These are phyloP conservation scores for Odontesthes bonariensis DNA, from an alignment of 2,113 vertebrate species.

Conservation along the genomic window DNA sequence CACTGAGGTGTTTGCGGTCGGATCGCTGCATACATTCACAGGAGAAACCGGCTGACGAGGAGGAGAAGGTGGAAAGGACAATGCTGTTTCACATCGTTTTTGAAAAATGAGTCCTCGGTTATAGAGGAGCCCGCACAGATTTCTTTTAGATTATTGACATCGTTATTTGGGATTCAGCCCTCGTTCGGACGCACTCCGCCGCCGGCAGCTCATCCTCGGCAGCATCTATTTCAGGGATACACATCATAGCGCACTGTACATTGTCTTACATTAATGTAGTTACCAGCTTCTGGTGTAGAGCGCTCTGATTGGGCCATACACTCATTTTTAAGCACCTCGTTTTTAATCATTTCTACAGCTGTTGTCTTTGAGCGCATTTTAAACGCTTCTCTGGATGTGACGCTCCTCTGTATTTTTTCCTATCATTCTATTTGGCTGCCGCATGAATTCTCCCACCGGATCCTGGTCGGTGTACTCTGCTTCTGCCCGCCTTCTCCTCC, in stretches of 20 bases:
- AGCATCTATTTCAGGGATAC: constrained; percentile 55
- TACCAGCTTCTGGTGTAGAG: constrained; percentile 22
- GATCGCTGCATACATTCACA: constrained; percentile 39
- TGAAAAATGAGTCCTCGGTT: constrained; percentile 26
- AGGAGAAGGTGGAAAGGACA: constrained; percentile 40
- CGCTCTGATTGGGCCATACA: not conserved
- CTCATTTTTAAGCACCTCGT: constrained; percentile 1
- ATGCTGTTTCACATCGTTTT: constrained; percentile 48
- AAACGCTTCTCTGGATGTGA: constrained; percentile 56
- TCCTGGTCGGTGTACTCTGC: constrained; percentile 70
- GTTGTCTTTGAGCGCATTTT: constrained; percentile 42
- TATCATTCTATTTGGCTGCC: constrained; percentile 57
- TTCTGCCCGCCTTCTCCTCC: constrained; percentile 41
- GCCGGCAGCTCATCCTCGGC: constrained; percentile 19
- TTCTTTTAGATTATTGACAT: constrained; percentile 21
- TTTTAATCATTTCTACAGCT: not conserved
- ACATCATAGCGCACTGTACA: constrained; percentile 31
- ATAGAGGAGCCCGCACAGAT: constrained; percentile 50
- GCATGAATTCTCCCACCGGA: constrained; percentile 78
- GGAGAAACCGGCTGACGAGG: constrained; percentile 48
- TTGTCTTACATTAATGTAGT: constrained; percentile 7
- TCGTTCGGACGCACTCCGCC: constrained; percentile 32
- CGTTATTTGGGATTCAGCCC: constrained; percentile 36
- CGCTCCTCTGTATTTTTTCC: constrained; percentile 16
- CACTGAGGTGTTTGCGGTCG: constrained; percentile 37